A percentile compares a stretch with the other conserved stretches of the same genome.
Conservation (phyloP, 2,888 invertebrate species). For the Osmoderma eremita region DNA sequence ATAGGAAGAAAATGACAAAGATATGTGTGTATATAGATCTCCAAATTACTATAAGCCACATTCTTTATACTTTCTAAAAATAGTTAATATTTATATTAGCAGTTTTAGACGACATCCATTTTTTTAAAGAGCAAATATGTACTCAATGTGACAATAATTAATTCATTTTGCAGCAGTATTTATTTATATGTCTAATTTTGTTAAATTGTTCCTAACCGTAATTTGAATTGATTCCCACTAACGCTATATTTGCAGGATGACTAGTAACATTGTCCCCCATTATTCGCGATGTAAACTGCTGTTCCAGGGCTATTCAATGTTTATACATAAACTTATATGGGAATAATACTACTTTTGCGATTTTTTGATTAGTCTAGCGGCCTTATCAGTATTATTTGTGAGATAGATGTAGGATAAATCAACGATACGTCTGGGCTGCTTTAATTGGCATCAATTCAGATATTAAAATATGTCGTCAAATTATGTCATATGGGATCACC, state of each 20-base stretch:
- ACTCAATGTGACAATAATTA: slow-evolving; percentile 34
- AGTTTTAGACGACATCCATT: slow-evolving; percentile 18
- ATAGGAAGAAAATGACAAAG: slow-evolving; percentile 42
- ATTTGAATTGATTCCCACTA: slow-evolving; percentile 53
- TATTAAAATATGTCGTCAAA: slow-evolving; percentile 6
- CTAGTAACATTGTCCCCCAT: slow-evolving; percentile 48
- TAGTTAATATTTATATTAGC: slow-evolving; percentile 48
- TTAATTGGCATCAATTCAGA: slow-evolving; percentile 29
- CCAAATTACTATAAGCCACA: slow-evolving; percentile 42
- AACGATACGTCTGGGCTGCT: slow-evolving; percentile 10
- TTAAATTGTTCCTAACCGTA: slow-evolving; percentile 48
- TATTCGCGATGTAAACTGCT: slow-evolving; percentile 38
- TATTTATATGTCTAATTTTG: slow-evolving; percentile 41
- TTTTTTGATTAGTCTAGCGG: slow-evolving; percentile 9
- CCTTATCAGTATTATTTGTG: slow-evolving; percentile 2
- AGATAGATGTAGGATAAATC: slow-evolving; percentile 5
- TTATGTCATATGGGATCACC: slow-evolving; percentile 23
- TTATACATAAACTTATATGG: slow-evolving; percentile 31
- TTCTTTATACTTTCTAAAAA: slow-evolving; percentile 50
- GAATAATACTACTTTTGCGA: slow-evolving; percentile 16
- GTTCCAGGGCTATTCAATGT: slow-evolving; percentile 32
- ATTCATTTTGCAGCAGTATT: slow-evolving; percentile 12
- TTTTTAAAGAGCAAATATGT: slow-evolving; percentile 18
- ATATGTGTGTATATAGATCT: slow-evolving; percentile 40
- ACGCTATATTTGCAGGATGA: slow-evolving; percentile 52